Conservation (phyloP, 2,888 invertebrate species). For the Malacosoma neustria region DNA sequence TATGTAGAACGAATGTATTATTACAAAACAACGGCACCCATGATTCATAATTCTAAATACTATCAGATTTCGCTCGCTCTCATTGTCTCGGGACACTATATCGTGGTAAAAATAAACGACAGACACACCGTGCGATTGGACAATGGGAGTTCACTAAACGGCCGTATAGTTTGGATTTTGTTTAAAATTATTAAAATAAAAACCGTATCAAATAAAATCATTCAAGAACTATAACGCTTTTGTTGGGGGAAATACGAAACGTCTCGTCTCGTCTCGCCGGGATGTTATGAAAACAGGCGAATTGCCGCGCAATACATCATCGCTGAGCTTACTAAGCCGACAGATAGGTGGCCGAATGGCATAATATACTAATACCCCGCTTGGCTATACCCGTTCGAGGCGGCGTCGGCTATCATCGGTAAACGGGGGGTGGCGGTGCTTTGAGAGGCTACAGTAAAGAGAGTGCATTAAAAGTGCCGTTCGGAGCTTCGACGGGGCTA, state of each 20-base stretch:
- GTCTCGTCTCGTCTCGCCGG: constrained; percentile 23
- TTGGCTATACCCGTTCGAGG: constrained; percentile 43
- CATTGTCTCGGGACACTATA: constrained; percentile 61
- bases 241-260: constrained; percentile 54
- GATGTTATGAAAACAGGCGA: constrained; percentile 31
- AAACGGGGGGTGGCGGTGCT: constrained; percentile 72
- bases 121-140: constrained; percentile 49
- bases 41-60: constrained; percentile 67
- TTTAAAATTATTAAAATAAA: constrained; percentile 33
- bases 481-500: constrained; percentile 67
- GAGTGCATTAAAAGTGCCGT: constrained; percentile 73
- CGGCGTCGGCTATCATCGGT: constrained; percentile 55
- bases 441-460: constrained; percentile 66
- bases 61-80: constrained; percentile 58
- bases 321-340: constrained; percentile 49
- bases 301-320: constrained; percentile 35
- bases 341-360: constrained; percentile 35
- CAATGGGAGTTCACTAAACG: constrained; percentile 63
- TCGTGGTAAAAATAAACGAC: constrained; percentile 37
- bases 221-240: constrained; percentile 63
- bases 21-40: constrained; percentile 44
- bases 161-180: constrained; percentile 56
- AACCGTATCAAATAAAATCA: constrained; percentile 46
- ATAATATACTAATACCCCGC: constrained; percentile 59
- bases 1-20: constrained; percentile 25